Evolutionary conservation across 2,888 invertebrate genomes (phyloP).

Genomic region (Epistrophe grossulariae): DNA sequence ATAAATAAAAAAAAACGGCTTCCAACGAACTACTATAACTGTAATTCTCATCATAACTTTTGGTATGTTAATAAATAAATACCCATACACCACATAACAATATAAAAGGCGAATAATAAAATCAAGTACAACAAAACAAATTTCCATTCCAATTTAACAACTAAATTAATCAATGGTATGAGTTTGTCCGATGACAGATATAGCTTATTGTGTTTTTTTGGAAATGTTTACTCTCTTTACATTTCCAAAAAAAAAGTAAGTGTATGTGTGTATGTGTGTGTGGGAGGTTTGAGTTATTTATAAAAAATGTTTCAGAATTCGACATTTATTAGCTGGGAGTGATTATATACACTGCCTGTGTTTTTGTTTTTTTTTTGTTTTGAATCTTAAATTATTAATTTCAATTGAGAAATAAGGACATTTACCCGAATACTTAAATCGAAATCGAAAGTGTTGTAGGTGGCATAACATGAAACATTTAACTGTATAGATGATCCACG

Average conservation of each 20-base stretch:
- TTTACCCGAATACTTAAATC: too few species aligned
- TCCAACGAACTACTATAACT: slow-evolving; percentile 23
- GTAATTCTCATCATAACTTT: slow-evolving; percentile 26
- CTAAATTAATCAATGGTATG: slow-evolving; percentile 30
- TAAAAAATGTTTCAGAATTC: not conserved
- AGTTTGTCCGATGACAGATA: slow-evolving; percentile 46
- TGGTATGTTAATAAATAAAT: slow-evolving; percentile 14
- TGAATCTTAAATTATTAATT: too few species aligned
- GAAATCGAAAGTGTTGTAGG: too few species aligned
- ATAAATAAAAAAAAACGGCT: not conserved
- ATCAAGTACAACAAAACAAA: slow-evolving; percentile 13
- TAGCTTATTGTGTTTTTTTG: slow-evolving; percentile 12
- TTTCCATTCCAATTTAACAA: slow-evolving; percentile 14
- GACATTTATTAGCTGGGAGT: too few species aligned
- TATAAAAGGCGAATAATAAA: slow-evolving; percentile 30
- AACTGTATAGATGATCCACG: too few species aligned
- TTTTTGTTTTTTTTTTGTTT: too few species aligned
- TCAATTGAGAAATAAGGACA: too few species aligned
- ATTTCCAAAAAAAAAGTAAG: too few species aligned
- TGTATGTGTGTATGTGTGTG: too few species aligned
- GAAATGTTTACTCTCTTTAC: too few species aligned
- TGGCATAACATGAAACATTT: too few species aligned
- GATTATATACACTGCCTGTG: too few species aligned
- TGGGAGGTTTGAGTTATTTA: not conserved
- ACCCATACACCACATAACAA: not conserved